Base-by-base conservation (phyloP, 2,797 vertebrate genomes). In the Danio kyathit region DNA sequence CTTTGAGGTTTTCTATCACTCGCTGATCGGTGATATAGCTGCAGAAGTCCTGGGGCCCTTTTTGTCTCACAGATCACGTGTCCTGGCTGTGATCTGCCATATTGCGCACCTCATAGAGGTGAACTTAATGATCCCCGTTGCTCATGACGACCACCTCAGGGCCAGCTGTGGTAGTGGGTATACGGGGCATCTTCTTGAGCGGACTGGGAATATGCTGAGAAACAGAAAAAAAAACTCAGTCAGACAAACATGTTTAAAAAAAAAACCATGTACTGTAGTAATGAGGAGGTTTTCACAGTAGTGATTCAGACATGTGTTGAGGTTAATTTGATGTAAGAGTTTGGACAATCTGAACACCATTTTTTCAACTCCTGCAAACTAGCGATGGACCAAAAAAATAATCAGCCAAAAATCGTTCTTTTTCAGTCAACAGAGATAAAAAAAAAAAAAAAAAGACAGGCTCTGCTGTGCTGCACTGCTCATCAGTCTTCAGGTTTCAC, bases 131-230 rank as follows among this genome's bases (percentile, higher is more conserved):
- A 54, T 93, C 93, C 89, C 96, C 97, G 19, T 97, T 97, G 87
- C 92, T 95, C 84, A 97, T 81, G 82, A 93, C 88, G 70, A 94
- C 91, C 10, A 90, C 86, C 81, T 95, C 95, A 0, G 95, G 82
- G 73, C 90, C 89, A 29, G 89, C 77, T 29, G 90, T 80, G 80
- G 93, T 89, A 44, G 93, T 90, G 40, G 97, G 97, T 86, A 98
- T 96, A 87, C 97, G 95, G 85, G 98, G 96, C 92, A 97, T 95
- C 93, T 98, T 99, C 94, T 98, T 99, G 82, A 94, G 96, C 64
- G 96, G 98, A 90, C 97, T 98, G 84, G 96, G 97, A 87, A 97
- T 95, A 84, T 96, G 96, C 97, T 99, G 91, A 60, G 9, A 41
- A n/a, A 79, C 8, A 59, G 59, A 29, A 12, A 14, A 48, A 21